These are phyloP conservation scores for Vanessa tameamea DNA, from an alignment of 1,140 invertebrate genomes.

Conservation along the genomic window DNA sequence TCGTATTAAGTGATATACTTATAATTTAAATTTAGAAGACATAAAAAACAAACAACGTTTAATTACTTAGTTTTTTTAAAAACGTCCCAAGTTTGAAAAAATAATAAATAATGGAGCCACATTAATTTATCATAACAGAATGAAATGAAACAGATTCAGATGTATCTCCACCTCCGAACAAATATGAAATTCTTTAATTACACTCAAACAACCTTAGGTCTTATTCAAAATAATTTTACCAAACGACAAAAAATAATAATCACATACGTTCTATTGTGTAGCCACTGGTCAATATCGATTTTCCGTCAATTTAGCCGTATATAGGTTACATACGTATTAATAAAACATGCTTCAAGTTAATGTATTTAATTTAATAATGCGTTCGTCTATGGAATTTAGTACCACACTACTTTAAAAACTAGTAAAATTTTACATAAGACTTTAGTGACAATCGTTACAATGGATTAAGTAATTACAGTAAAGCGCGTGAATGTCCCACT, in stretches of 20 bases:
- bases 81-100: no score
- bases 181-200: no score
- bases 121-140: no score
- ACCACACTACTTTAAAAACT: not conserved
- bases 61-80: no score
- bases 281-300: constrained; percentile 46
- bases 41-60: no score
- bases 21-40: no score
- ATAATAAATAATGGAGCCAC: no score
- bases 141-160: no score
- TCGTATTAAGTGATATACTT: no score
- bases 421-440: not conserved
- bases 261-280: not conserved
- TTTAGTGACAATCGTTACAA: not conserved
- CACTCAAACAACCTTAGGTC: not conserved
- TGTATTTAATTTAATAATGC: constrained; percentile 3
- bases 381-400: not conserved
- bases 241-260: constrained; percentile 9
- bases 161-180: no score
- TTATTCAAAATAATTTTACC: not conserved
- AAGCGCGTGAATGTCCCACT: no score
- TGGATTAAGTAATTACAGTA: no score
- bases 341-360: constrained; percentile 12
- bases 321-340: constrained; percentile 32
- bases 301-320: constrained; percentile 32